Conservation (phyloP, 2,797 vertebrate species). For the Columba guinea region DNA sequence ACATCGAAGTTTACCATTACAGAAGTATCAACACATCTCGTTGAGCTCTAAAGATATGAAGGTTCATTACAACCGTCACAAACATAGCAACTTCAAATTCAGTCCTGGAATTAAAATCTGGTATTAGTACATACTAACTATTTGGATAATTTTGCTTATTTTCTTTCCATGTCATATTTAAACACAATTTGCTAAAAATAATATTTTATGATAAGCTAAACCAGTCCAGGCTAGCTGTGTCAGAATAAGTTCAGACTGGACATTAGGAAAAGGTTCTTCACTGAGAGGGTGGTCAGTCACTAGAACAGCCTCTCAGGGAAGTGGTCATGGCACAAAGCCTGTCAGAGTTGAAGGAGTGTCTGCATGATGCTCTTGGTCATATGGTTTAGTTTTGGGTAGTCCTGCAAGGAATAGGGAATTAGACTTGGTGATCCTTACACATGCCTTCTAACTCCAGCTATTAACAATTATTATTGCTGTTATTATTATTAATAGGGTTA, state of each 20-base stretch:
- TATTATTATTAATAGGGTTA: neutral
- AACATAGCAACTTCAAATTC: neutral
- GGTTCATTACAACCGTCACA: neutral
- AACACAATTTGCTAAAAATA: neutral
- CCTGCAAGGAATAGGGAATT: neutral
- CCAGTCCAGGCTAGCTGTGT: neutral
- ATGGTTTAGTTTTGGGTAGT: neutral
- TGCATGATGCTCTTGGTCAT: neutral
- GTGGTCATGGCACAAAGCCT: fast-evolving
- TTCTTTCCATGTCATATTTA: neutral
- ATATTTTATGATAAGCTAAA: neutral
- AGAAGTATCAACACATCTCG: neutral
- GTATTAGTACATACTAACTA: neutral
- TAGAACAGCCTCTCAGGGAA: neutral
- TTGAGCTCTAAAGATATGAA: neutral
- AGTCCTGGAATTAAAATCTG: neutral
- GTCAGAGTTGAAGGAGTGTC: neutral
- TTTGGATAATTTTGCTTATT: neutral
- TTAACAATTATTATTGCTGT: neutral
- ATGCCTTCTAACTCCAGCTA: neutral
- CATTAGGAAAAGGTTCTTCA: neutral
- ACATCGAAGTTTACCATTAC: fast-evolving
- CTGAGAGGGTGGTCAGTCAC: fast-evolving
- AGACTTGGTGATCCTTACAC: neutral
- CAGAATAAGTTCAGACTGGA: neutral